Conservation (phyloP, 35 echinoderm and acorn worm genomes). For the Lytechinus variegatus region DNA sequence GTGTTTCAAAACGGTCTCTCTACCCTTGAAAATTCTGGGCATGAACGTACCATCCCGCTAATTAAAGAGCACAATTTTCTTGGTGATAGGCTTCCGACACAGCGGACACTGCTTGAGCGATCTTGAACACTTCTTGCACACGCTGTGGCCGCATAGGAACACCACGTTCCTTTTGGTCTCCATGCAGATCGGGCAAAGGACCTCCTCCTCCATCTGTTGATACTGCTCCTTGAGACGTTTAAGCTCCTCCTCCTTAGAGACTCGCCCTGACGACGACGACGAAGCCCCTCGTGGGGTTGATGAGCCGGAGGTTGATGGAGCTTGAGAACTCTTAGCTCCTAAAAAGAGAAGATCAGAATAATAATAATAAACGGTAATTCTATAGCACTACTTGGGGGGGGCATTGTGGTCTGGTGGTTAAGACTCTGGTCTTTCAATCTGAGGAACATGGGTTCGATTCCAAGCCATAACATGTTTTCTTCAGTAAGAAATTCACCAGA, state of each 20-base stretch:
- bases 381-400: not conserved
- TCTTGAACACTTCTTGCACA: slow-evolving; percentile 91
- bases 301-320: not conserved
- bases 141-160: slow-evolving; percentile 88
- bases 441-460: too few relatives aligned
- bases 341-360: not conserved
- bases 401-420: too few relatives aligned
- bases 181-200: slow-evolving; percentile 91
- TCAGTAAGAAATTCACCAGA: too few relatives aligned
- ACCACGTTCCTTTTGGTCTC: slow-evolving; percentile 76
- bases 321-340: not conserved
- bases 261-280: not conserved
- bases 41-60: not conserved
- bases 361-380: not conserved
- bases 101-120: slow-evolving; percentile 92
- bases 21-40: not conserved
- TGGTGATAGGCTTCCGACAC: slow-evolving; percentile 93
- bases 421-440: too few relatives aligned
- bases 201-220: slow-evolving; percentile 67
- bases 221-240: slow-evolving; percentile 44
- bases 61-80: slow-evolving; percentile 73
- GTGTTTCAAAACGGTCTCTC: not conserved
- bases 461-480: too few relatives aligned
- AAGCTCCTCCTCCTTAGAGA: slow-evolving; percentile 37
- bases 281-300: not conserved